phyloP scores from a whole-genome alignment of 2,797 vertebrate genomes.

The Alfaro cultratus region DNA sequence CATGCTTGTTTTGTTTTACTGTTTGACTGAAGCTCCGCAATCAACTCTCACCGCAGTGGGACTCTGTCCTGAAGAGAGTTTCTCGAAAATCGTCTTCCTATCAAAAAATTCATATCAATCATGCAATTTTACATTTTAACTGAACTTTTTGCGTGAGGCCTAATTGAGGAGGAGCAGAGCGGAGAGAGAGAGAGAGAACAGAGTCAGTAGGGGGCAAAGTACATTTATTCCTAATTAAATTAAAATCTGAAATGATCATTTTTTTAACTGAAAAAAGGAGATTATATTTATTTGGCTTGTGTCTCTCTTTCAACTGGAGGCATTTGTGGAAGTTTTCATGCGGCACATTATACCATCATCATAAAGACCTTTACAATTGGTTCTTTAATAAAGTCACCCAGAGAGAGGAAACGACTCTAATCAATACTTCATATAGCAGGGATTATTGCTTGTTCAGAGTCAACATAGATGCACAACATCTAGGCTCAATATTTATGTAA shows the following conservation, averaged over 20 bases:
- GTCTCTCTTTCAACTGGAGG: slow-evolving; percentile 26
- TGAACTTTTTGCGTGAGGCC: slow-evolving; percentile 61
- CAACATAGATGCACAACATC: slow-evolving; percentile 67
- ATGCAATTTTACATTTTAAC: slow-evolving; percentile 66
- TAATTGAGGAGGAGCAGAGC: slow-evolving; percentile 37
- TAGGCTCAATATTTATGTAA: slow-evolving; percentile 66
- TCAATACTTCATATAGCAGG: slow-evolving; percentile 77
- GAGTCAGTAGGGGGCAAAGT: slow-evolving; percentile 10
- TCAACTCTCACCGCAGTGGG: slow-evolving; percentile 63
- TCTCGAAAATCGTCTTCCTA: slow-evolving; percentile 61
- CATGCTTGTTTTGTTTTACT: slow-evolving; percentile 84
- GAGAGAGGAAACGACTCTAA: slow-evolving; percentile 61
- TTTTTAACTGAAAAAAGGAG: slow-evolving; percentile 30
- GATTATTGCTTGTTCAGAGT: slow-evolving; percentile 75
- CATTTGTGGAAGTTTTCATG: slow-evolving; percentile 57
- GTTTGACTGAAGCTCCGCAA: slow-evolving; percentile 76
- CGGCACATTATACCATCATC: slow-evolving; percentile 58
- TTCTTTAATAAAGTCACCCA: slow-evolving; percentile 74
- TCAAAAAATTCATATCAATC: slow-evolving; percentile 67
- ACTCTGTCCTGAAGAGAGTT: slow-evolving; percentile 58
- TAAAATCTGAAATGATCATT: slow-evolving; percentile 25
- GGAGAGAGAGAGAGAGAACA: neutral
- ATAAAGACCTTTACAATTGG: slow-evolving; percentile 71
- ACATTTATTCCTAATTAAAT: slow-evolving; percentile 27
- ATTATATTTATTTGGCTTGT: slow-evolving; percentile 21